Evolutionary conservation across 2,113 vertebrate species (phyloP), one percentile per base, ranked within the genome.

Genomic region (Crypturellus undulatus): DNA sequence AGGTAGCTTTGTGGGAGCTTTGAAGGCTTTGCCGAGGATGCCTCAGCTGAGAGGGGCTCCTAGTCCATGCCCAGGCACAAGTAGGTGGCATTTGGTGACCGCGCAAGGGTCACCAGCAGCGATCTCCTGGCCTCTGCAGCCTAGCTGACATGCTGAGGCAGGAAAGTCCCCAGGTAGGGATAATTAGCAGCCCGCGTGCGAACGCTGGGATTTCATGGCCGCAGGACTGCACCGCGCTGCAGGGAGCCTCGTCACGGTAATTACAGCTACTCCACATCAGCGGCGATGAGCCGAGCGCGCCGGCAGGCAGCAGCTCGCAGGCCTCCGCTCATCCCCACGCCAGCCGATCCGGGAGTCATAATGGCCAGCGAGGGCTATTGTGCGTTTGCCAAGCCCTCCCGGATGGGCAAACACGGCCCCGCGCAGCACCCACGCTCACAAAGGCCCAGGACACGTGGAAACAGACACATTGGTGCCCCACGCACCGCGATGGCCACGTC

Each of bases 161-260:
- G 93, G 52, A 63, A 43, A n/a, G 70, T 76, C 87, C 79, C 79
- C 70, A 64, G 92, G 84, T 79, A 87, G 67, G 49, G 79, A 65
- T 94, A 96, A 96, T 91, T 78, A 91, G 52, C 84, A 14, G 73
- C 84, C 58, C 11, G 1, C 0, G 4, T 2, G 9, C 51, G 12
- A 32, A 5, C 5, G 5, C 38, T 0, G 9, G 79, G 86, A 43
- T 72, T 49, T 85, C 13, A 5, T 6, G 10, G 30, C 40, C 28
- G 77, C 16, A 8, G 84, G 88, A 85, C 67, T 71, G 60, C 62
- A 30, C 12, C 2, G 47, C 7, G 19, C 81, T 79, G 58, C 15
- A 18, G 72, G 89, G 80, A 85, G 56, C 67, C 75, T 65, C 59
- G n/a, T 63, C 51, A 34, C 45, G 59, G 92, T 79, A 67, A 79